Evolutionary conservation across 2,113 vertebrate species (phyloP).

Genomic region (Protobothrops mucrosquamatus): DNA sequence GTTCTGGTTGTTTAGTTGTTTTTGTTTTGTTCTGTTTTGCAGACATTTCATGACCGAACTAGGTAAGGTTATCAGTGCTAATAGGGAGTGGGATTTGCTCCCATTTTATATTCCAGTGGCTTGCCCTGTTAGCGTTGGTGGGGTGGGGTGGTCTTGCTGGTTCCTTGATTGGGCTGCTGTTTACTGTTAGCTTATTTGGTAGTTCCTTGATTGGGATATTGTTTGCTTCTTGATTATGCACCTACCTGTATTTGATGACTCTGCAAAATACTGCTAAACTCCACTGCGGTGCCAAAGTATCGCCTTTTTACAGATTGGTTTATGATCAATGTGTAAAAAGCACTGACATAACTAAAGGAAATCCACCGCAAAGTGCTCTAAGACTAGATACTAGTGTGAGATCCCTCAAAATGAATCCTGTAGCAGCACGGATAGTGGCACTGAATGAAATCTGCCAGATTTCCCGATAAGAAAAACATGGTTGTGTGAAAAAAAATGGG

Average conservation of each 20-base stretch:
- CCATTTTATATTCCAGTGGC: neutral
- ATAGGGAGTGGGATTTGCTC: neutral
- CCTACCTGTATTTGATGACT: neutral
- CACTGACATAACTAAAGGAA: neutral
- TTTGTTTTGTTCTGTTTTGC: neutral
- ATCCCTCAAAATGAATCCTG: neutral
- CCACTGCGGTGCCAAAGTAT: neutral
- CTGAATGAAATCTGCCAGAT: neutral
- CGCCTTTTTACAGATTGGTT: neutral
- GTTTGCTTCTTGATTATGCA: neutral
- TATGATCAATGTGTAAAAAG: neutral
- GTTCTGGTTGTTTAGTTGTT: neutral
- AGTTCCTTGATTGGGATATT: neutral
- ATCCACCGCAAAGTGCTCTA: neutral
- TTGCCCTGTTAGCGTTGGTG: neutral
- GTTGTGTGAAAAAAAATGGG: neutral
- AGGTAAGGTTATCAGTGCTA: neutral
- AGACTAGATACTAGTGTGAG: neutral
- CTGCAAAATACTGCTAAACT: neutral
- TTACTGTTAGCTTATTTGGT: neutral
- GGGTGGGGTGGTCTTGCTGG: neutral
- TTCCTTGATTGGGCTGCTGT: neutral
- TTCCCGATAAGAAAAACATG: neutral
- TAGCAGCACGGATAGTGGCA: neutral
- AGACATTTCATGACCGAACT: neutral